phyloP scores from a whole-genome alignment of 1,140 invertebrate genomes.

The Pseudomyrmex sp. region DNA sequence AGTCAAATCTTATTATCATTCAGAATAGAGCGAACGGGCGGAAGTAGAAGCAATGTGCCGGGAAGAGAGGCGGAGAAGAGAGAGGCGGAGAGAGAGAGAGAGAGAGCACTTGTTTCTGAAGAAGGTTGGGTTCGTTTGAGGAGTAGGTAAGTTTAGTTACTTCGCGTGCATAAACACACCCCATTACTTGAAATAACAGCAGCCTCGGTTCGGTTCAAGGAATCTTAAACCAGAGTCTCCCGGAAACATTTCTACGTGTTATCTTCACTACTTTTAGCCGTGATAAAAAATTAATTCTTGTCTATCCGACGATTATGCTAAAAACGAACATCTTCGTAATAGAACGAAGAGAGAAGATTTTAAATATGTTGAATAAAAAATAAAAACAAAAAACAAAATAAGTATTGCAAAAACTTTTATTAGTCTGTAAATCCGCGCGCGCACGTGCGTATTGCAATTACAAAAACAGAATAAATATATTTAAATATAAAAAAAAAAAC shows the following conservation, averaged over 20 bases:
- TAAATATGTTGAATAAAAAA: too few relatives aligned
- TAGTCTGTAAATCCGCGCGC: too few relatives aligned
- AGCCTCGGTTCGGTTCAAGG: slow-evolving; percentile 48
- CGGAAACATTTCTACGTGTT: slow-evolving; percentile 45
- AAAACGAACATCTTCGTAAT: background rate
- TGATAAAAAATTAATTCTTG: slow-evolving; percentile 7
- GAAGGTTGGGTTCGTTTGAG: slow-evolving; percentile 68
- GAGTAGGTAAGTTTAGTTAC: slow-evolving; percentile 77
- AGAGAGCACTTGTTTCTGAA: slow-evolving; percentile 44
- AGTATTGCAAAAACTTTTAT: too few relatives aligned
- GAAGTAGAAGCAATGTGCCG: slow-evolving; percentile 41
- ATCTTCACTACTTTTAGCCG: background rate
- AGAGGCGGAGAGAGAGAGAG: too few relatives aligned
- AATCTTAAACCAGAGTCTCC: slow-evolving; percentile 36
- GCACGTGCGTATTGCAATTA: too few relatives aligned
- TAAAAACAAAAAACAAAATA: too few relatives aligned
- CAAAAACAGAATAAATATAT: background rate
- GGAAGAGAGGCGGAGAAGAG: background rate
- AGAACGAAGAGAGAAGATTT: background rate
- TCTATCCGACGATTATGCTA: background rate
- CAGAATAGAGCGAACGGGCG: slow-evolving; percentile 65
- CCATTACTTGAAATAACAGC: slow-evolving; percentile 77
- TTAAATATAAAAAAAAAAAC: background rate
- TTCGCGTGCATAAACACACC: slow-evolving; percentile 79
- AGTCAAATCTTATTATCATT: slow-evolving; percentile 81